Conservation (phyloP, 1,140 invertebrate genomes). For the Camponotus vicinus region DNA sequence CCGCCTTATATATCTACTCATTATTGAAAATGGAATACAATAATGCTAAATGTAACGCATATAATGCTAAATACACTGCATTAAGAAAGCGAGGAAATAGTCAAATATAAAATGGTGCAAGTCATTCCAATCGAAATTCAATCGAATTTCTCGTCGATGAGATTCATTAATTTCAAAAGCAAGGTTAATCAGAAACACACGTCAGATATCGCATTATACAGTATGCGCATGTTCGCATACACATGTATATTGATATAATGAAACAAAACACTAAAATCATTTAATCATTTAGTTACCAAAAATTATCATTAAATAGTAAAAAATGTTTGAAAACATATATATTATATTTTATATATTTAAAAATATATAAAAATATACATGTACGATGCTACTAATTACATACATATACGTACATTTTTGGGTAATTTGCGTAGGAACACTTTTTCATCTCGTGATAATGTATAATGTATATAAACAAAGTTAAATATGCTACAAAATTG, state of each 20-base stretch:
- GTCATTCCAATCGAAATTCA: not conserved
- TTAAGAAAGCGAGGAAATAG: not conserved
- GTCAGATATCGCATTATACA: not conserved
- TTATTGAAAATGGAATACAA: not conserved
- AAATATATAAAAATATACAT: too few relatives aligned
- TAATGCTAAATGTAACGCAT: not conserved
- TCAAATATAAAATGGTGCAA: not conserved
- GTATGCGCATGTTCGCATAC: too few relatives aligned
- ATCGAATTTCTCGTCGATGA: not conserved
- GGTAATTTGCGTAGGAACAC: not conserved
- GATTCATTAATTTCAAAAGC: not conserved
- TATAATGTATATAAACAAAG: not conserved
- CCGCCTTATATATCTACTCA: too few relatives aligned
- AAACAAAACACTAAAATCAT: constrained; percentile 10
- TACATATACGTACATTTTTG: not conserved
- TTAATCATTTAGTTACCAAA: not conserved
- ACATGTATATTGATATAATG: not conserved
- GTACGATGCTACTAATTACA: not conserved
- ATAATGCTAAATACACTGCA: not conserved
- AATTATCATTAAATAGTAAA: not conserved
- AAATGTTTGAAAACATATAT: too few relatives aligned
- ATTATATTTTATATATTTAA: too few relatives aligned
- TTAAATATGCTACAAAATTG: not conserved
- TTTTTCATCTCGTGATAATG: not conserved
- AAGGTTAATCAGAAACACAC: constrained; percentile 13